Evolutionary conservation across 2,888 invertebrate genomes (phyloP).

Genomic region (Eupithecia dodoneata): DNA sequence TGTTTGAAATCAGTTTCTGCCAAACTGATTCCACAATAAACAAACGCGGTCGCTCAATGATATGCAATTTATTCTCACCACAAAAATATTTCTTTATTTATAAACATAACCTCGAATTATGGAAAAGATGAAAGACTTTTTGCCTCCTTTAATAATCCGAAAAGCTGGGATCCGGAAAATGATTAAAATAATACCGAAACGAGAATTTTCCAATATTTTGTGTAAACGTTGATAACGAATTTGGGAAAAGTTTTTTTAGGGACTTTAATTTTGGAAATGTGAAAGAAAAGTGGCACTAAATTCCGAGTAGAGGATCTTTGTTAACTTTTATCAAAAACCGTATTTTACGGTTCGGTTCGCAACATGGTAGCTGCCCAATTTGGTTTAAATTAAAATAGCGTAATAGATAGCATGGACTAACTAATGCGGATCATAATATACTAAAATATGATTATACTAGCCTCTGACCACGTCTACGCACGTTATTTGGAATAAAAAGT

Average conservation of each 20-base stretch:
- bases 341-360: neutral
- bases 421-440: neutral
- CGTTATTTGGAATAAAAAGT: too few relatives aligned
- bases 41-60: neutral
- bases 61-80: neutral
- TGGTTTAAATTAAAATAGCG: neutral
- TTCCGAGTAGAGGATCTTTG: neutral
- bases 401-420: neutral
- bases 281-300: conserved; percentile 13
- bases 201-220: conserved; percentile 34
- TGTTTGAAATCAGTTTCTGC: neutral
- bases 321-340: neutral
- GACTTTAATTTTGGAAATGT: conserved; percentile 28
- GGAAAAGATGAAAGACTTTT: conserved; percentile 16
- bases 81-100: neutral
- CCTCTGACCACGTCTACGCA: too few relatives aligned
- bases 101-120: conserved; percentile 5
- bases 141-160: conserved; percentile 24
- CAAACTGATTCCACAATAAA: neutral
- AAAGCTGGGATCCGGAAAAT: conserved; percentile 29
- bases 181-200: conserved; percentile 27
- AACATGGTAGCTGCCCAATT: neutral
- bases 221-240: conserved; percentile 30
- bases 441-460: neutral
- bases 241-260: conserved; percentile 19